These are phyloP conservation scores for Aphis gossypii DNA, from an alignment of 1,140 invertebrate species.

Conservation along the genomic window DNA sequence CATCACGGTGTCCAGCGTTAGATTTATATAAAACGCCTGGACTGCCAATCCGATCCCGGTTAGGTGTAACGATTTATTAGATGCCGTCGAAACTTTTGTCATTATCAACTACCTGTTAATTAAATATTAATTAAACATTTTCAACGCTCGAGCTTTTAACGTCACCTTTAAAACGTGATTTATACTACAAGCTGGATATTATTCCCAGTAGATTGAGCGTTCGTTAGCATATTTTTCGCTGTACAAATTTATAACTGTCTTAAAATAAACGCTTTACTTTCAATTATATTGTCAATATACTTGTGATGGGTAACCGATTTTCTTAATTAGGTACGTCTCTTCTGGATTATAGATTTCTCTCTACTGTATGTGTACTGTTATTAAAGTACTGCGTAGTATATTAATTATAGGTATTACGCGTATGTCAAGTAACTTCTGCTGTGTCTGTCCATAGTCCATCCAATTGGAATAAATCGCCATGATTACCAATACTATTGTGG, in stretches of 20 bases:
- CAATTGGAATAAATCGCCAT: neutral
- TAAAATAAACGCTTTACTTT: neutral
- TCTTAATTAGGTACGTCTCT: neutral
- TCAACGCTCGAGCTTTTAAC: neutral
- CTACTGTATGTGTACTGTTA: neutral
- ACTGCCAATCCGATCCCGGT: conserved; percentile 60
- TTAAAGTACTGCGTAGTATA: neutral
- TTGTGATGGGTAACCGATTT: neutral
- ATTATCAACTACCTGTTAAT: conserved; percentile 36
- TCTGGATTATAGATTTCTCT: neutral
- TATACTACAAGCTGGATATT: neutral
- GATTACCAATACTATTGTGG: neutral
- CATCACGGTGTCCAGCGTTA: conserved; percentile 59
- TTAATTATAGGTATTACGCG: neutral
- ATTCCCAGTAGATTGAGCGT: neutral
- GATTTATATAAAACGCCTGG: conserved; percentile 61
- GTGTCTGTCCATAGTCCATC: neutral
- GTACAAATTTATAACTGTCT: neutral
- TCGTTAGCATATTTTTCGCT: neutral
- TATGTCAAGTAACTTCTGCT: neutral
- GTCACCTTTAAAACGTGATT: conserved; percentile 3
- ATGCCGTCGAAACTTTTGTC: conserved; percentile 55
- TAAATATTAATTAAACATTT: conserved; percentile 2
- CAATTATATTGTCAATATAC: neutral
- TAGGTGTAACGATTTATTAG: conserved; percentile 60